Conservation (phyloP, 2,888 invertebrate species). For the Therioaphis trifolii region DNA sequence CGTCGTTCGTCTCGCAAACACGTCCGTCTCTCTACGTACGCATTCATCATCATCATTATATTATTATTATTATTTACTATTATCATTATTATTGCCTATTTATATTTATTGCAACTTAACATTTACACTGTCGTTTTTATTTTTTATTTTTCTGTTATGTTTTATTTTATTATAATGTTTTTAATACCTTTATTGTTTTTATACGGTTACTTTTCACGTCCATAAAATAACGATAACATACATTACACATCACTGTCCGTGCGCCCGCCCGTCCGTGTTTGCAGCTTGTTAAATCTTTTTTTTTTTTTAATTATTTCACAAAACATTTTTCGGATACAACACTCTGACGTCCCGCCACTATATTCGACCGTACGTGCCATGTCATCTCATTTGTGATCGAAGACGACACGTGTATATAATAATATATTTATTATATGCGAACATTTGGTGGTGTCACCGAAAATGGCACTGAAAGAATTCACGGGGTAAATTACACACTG, state of each 20-base stretch:
- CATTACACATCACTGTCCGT: neutral
- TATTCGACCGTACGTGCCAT: neutral
- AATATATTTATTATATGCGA: neutral
- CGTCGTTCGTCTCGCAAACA: conserved; percentile 36
- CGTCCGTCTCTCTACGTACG: neutral
- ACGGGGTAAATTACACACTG: conserved; percentile 64
- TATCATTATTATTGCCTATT: neutral
- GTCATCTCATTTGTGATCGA: neutral
- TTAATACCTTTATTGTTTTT: neutral
- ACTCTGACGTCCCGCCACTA: neutral
- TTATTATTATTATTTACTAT: neutral
- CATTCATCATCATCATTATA: neutral
- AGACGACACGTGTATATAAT: neutral
- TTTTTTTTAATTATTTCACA: neutral
- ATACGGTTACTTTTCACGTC: neutral
- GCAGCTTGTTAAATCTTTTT: neutral
- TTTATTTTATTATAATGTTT: no score
- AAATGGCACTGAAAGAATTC: conserved; percentile 67
- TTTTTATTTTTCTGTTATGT: neutral
- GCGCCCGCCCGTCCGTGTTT: neutral
- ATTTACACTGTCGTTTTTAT: neutral
- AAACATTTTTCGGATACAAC: neutral
- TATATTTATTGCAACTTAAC: neutral
- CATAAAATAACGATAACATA: no score
- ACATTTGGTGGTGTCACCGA: conserved; percentile 58